Percentiles rank a stretch among this genome's conserved stretches.
These are phyloP conservation scores for Thymallus thymallus DNA, from an alignment of 2,113 vertebrate genomes.

Conservation along the genomic window DNA sequence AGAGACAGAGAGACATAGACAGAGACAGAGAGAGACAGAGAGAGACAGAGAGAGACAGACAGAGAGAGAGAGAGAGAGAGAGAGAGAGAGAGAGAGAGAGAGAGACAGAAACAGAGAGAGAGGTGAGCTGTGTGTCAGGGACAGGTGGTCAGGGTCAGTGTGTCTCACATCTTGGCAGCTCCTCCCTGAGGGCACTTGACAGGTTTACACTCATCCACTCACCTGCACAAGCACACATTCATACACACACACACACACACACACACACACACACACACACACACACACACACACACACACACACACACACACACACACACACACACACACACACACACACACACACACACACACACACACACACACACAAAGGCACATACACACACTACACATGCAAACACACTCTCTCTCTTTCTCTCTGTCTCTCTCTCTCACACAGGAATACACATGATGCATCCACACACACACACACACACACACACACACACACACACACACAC, in stretches of 20 bases:
- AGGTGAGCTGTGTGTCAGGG: slow-evolving; percentile 46
- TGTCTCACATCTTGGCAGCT: slow-evolving; percentile 66
- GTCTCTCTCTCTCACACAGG: neutral
- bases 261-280: slow-evolving; percentile 5
- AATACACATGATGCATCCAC: neutral
- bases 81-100: neutral
- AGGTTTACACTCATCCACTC: slow-evolving; percentile 61
- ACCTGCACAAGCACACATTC: slow-evolving; percentile 50
- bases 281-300: slow-evolving; percentile 18
- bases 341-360: neutral
- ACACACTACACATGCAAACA: neutral
- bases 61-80: neutral
- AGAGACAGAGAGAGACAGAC: slow-evolving; percentile 15
- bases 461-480: neutral
- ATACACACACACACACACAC: slow-evolving; percentile 10
- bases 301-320: slow-evolving; percentile 11
- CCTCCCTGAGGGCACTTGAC: slow-evolving; percentile 59
- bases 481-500: neutral
- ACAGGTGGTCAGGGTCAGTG: slow-evolving; percentile 71
- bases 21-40: neutral
- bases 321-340: neutral
- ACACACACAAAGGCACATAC: slow-evolving; percentile 26
- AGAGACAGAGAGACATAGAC: neutral
- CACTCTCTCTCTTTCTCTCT: neutral
- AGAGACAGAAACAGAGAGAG: slow-evolving; percentile 31